Conservation (phyloP, 2,113 vertebrate genomes). For the Xyliphius kryptos region DNA sequence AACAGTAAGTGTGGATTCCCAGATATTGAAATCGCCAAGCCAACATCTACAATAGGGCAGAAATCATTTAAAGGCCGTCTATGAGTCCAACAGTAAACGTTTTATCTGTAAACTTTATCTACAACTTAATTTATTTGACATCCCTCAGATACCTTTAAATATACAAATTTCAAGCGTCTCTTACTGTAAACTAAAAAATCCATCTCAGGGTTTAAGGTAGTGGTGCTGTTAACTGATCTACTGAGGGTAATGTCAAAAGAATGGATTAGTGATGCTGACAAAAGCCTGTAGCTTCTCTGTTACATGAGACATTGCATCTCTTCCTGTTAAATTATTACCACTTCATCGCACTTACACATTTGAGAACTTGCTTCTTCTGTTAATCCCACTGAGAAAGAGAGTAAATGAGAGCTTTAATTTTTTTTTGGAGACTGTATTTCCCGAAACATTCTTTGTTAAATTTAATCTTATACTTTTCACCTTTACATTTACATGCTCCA, state of each 20-base stretch:
- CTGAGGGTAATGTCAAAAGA: slow-evolving; percentile 23
- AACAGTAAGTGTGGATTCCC: no score
- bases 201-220: slow-evolving; percentile 41
- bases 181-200: slow-evolving; percentile 47
- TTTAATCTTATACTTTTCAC: background rate
- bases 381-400: slow-evolving; percentile 46
- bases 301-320: slow-evolving; percentile 43
- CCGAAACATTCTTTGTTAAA: slow-evolving; percentile 5
- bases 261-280: slow-evolving; percentile 29
- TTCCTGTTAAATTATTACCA: slow-evolving; percentile 35
- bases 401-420: slow-evolving; percentile 45
- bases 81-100: no score
- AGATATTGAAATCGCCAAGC: no score
- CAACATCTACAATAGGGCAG: no score
- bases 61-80: no score
- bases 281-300: slow-evolving; percentile 27
- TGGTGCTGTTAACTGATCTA: slow-evolving; percentile 1
- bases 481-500: no score
- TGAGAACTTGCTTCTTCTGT: slow-evolving; percentile 21
- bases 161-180: background rate
- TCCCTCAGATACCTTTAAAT: background rate
- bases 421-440: slow-evolving; percentile 31
- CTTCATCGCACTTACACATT: slow-evolving; percentile 27
- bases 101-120: no score
- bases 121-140: no score